phyloP scores from a whole-genome alignment of 92 coral and sea anemone genomes.

The Phenganax marumi region DNA sequence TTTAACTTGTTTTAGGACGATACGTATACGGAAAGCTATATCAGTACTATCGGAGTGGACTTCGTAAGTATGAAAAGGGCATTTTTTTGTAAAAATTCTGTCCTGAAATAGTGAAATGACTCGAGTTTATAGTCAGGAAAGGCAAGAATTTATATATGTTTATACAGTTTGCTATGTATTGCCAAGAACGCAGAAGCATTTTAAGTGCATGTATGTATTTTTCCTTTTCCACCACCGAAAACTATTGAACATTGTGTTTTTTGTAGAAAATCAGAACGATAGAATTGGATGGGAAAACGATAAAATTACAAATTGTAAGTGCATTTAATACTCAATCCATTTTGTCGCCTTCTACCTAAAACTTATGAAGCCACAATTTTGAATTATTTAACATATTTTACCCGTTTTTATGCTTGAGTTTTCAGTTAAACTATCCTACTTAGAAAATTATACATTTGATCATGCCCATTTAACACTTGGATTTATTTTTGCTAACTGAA shows the following conservation, averaged over 20 bases:
- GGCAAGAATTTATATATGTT: background rate
- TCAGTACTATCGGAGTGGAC: conserved; percentile 99
- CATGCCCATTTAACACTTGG: background rate
- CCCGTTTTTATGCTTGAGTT: background rate
- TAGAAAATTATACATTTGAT: background rate
- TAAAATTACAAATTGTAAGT: conserved; percentile 98
- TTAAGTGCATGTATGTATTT: conserved; percentile 34
- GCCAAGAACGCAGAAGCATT: conserved; percentile 1
- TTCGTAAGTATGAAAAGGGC: conserved; percentile 73
- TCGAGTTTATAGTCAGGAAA: background rate
- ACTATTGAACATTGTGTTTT: conserved; percentile 15
- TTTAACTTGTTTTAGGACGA: conserved; percentile 71
- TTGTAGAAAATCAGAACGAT: conserved; percentile 97
- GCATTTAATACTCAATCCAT: conserved; percentile 11
- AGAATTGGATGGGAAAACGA: conserved; percentile 98
- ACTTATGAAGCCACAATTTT: conserved; percentile 22
- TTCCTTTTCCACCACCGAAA: conserved; percentile 1
- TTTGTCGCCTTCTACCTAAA: background rate
- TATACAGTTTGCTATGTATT: background rate
- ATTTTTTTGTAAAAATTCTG: background rate
- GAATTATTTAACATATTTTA: conserved; percentile 1
- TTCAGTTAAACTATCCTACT: background rate
- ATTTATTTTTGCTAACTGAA: conserved; percentile 10
- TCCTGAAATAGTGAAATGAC: background rate
- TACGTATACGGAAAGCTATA: conserved; percentile 98